Evolutionary conservation across 2,797 vertebrate genomes (phyloP).

Genomic region (Scomberomorus guttatus): DNA sequence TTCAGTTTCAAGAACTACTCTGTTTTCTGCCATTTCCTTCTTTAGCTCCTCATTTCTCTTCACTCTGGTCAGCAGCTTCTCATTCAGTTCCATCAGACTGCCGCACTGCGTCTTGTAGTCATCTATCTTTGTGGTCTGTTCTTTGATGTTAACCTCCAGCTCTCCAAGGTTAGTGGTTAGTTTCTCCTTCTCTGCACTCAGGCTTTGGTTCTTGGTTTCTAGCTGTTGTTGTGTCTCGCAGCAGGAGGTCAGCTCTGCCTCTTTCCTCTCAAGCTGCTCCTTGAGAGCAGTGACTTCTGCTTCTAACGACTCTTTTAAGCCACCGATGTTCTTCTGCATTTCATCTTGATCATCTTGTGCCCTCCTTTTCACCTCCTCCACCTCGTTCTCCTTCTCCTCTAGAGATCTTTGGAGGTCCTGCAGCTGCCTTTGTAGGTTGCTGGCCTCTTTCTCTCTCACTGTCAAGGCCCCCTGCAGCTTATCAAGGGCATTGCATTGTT

Average conservation of each 20-base stretch:
- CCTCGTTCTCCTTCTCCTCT: constrained; percentile 83
- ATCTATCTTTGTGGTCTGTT: constrained; percentile 72
- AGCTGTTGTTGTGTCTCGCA: constrained; percentile 82
- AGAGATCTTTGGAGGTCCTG: constrained; percentile 82
- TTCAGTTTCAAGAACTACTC: constrained; percentile 80
- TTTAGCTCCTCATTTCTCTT: constrained; percentile 81
- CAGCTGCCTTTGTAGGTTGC: constrained; percentile 86
- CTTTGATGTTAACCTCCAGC: constrained; percentile 80
- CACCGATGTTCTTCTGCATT: constrained; percentile 60
- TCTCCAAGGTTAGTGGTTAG: constrained; percentile 77
- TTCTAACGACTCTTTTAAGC: constrained; percentile 77
- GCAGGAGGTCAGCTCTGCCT: constrained; percentile 81
- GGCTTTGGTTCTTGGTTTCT: constrained; percentile 83
- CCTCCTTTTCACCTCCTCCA: constrained; percentile 71
- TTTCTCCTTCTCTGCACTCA: constrained; percentile 83
- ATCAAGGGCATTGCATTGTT: constrained; percentile 73
- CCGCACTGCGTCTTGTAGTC: constrained; percentile 76
- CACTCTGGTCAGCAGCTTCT: constrained; percentile 73
- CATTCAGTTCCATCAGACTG: constrained; percentile 80
- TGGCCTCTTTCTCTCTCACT: constrained; percentile 83
- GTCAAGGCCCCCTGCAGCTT: constrained; percentile 82
- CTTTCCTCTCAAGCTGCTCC: constrained; percentile 83
- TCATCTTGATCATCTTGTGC: constrained; percentile 70
- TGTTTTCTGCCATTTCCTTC: constrained; percentile 79
- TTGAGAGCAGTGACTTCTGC: constrained; percentile 78